A percentile compares a stretch with the other conserved stretches of the same genome.
Conservation (phyloP, 2,888 invertebrate species). For the Acrocyrtus sp. region DNA sequence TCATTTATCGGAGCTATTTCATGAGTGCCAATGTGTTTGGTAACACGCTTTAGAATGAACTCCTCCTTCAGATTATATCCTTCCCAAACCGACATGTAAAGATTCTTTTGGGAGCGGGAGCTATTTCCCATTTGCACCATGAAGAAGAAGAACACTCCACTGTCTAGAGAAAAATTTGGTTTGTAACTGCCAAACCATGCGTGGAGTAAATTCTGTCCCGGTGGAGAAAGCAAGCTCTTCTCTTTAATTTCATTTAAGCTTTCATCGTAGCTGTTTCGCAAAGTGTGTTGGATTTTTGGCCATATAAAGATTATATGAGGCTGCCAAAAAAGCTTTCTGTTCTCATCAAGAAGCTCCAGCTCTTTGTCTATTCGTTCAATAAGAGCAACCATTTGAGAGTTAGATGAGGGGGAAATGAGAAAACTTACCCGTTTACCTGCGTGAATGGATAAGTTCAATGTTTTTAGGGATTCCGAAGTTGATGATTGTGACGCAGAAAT, state of each 20-base stretch:
- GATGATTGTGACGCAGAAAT: not conserved
- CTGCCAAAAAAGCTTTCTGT: constrained; percentile 27
- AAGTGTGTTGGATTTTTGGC: constrained; percentile 18
- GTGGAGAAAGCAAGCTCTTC: not conserved
- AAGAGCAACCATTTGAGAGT: not conserved
- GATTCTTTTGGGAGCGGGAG: constrained; percentile 15
- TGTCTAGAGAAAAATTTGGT: constrained; percentile 23
- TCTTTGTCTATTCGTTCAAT: constrained; percentile 17
- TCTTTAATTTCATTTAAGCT: too few species aligned
- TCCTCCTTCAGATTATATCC: constrained; percentile 23
- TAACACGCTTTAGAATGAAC: not conserved
- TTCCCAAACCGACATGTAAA: constrained; percentile 25
- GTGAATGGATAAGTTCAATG: not conserved
- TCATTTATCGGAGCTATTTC: not conserved
- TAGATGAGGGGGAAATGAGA: constrained; percentile 2
- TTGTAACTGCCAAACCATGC: constrained; percentile 20
- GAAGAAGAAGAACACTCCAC: constrained; percentile 37
- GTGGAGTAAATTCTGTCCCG: not conserved
- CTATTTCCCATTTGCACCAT: constrained; percentile 37
- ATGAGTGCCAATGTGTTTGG: not conserved
- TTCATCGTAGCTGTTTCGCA: too few species aligned
- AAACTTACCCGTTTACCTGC: constrained; percentile 8
- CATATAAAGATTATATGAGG: constrained; percentile 33
- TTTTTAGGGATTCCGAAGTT: not conserved
- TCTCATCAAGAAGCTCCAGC: constrained; percentile 1